phyloP scores from a whole-genome alignment of 2,113 vertebrate species.

The Alethe castanea region DNA sequence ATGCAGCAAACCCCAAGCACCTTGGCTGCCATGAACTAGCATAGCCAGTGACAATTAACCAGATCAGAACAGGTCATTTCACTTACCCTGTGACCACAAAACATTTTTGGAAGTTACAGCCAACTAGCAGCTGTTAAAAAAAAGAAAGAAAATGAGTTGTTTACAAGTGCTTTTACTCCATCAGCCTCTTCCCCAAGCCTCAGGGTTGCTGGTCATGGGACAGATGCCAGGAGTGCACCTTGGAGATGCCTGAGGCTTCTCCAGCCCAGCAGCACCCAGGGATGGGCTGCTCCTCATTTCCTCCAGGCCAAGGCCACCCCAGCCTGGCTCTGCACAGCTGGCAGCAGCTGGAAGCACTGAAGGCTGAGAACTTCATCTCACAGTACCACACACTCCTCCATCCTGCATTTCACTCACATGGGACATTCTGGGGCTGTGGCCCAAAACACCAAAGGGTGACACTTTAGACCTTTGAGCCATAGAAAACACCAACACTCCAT shows the following conservation, averaged over 20 bases:
- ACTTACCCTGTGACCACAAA: neutral
- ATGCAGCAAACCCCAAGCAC: neutral
- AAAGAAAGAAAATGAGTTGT: neutral
- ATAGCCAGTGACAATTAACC: neutral
- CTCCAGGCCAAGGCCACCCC: neutral
- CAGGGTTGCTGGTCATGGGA: neutral
- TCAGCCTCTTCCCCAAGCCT: neutral
- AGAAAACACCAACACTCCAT: neutral
- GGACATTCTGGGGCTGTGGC: neutral
- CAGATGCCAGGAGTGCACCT: neutral
- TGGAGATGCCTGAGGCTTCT: neutral
- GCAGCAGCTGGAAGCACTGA: neutral
- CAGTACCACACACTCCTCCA: neutral
- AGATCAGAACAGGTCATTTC: neutral
- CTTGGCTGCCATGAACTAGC: neutral
- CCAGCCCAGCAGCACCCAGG: neutral
- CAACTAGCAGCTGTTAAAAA: neutral
- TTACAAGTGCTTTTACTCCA: neutral
- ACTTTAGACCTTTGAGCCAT: neutral
- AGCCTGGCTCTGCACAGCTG: neutral
- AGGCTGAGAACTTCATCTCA: neutral
- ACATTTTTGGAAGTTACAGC: neutral
- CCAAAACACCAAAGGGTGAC: neutral
- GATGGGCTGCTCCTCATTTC: neutral
- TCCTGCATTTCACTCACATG: accelerated